phyloP scores from a whole-genome alignment of 2,113 vertebrate species.

The Pachypanchax playfairii region DNA sequence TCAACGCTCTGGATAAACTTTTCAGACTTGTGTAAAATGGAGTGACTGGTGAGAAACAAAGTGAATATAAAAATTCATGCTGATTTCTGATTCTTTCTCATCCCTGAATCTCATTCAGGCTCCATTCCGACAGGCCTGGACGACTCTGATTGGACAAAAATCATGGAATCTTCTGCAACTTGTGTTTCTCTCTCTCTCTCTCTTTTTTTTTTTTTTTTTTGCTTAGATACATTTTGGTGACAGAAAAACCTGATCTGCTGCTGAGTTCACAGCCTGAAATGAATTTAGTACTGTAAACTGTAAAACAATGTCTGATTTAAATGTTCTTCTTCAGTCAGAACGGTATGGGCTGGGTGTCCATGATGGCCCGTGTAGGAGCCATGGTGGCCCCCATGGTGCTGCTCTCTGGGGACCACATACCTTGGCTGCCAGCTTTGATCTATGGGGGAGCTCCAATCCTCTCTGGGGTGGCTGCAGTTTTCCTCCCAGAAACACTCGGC shows the following conservation, averaged over 20 bases:
- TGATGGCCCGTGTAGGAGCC: slow-evolving; percentile 80
- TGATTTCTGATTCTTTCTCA: too few relatives aligned
- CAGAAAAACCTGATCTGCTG: too few relatives aligned
- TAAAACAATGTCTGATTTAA: neutral
- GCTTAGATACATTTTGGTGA: too few relatives aligned
- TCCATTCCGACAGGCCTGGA: neutral
- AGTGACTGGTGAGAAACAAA: too few relatives aligned
- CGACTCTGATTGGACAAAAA: neutral
- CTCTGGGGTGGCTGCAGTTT: slow-evolving; percentile 72
- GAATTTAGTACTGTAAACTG: neutral
- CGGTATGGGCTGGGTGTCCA: slow-evolving; percentile 81
- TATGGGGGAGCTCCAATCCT: slow-evolving; percentile 79
- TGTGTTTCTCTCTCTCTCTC: too few relatives aligned
- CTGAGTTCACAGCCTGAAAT: too few relatives aligned
- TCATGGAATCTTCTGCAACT: too few relatives aligned
- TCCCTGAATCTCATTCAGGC: neutral
- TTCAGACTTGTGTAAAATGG: too few relatives aligned
- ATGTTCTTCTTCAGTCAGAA: slow-evolving; percentile 78
- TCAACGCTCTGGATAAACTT: too few relatives aligned
- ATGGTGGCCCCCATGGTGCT: slow-evolving; percentile 83
- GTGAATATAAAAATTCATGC: too few relatives aligned
- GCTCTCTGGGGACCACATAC: slow-evolving; percentile 64
- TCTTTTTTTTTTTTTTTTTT: too few relatives aligned
- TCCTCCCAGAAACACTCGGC: slow-evolving; percentile 84
- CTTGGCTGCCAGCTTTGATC: slow-evolving; percentile 79